A percentile compares a stretch with the other conserved stretches of the same genome.
phyloP scores from a whole-genome alignment of 2,797 vertebrate genomes.

The Lepus oiostolus region DNA sequence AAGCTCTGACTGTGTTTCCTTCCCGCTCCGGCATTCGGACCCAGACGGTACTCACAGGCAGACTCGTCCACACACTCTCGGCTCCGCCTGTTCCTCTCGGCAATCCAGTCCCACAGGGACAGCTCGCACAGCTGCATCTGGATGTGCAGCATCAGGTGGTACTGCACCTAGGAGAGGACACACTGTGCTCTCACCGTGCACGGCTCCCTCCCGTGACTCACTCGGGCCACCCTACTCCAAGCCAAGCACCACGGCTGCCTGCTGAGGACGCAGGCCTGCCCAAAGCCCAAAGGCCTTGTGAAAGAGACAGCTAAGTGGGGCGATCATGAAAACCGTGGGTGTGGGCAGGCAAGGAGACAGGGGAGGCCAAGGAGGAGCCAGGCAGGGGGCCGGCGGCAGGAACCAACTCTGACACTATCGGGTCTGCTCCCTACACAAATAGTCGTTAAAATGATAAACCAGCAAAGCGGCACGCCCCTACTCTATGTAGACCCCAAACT shows the following conservation, averaged over 20 bases:
- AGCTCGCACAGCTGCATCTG: constrained; percentile 98
- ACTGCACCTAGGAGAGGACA: constrained; percentile 90
- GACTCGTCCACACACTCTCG: constrained; percentile 76
- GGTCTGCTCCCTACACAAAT: not conserved
- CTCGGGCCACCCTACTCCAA: not conserved
- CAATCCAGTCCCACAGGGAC: constrained; percentile 97
- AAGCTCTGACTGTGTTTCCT: not conserved
- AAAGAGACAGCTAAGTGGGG: not conserved
- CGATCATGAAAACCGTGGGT: not conserved
- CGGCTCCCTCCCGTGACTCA: rapidly evolving
- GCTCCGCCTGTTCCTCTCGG: constrained; percentile 90
- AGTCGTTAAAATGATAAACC: not conserved
- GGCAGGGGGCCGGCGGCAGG: not conserved
- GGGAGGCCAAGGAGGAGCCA: no score
- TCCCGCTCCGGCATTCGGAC: not conserved
- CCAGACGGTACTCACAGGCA: constrained; percentile 85
- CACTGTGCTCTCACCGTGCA: not conserved
- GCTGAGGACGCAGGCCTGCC: not conserved
- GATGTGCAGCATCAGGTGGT: constrained; percentile 97
- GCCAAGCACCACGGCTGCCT: not conserved
- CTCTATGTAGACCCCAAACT: not conserved
- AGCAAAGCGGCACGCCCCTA: not conserved
- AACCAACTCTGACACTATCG: not conserved
- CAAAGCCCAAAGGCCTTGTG: not conserved
- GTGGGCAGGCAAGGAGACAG: not conserved